Conservation (phyloP, 1,140 invertebrate genomes). For the Solenopsis invicta region DNA sequence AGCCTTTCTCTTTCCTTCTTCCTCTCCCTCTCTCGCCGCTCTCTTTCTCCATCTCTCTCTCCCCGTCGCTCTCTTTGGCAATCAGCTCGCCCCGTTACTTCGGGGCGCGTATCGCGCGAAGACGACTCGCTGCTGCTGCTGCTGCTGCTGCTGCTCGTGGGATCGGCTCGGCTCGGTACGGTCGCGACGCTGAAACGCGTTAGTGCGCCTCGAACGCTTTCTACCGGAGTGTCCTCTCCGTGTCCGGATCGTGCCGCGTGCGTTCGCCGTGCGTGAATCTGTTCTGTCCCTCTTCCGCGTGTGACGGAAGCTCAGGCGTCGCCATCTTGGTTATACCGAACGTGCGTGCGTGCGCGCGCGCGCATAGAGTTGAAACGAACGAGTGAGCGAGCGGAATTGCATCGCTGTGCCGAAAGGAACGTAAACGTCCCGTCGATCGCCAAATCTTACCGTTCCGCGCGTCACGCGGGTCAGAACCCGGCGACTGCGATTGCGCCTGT, state of each 20-base stretch:
- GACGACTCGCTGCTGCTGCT: slow-evolving; percentile 6
- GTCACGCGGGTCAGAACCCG: neutral
- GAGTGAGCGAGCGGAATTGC: neutral
- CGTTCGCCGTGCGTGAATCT: neutral
- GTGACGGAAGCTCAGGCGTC: neutral
- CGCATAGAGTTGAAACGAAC: neutral
- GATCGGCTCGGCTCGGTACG: slow-evolving; percentile 47
- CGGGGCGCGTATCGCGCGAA: slow-evolving; percentile 50
- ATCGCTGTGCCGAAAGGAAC: neutral
- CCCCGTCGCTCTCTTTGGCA: slow-evolving; percentile 40
- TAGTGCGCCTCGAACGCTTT: slow-evolving; percentile 60
- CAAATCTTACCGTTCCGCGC: neutral
- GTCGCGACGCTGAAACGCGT: slow-evolving; percentile 23
- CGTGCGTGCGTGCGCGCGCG: neutral
- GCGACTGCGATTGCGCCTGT: neutral
- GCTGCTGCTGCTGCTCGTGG: slow-evolving; percentile 4
- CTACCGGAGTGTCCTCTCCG: slow-evolving; percentile 44
- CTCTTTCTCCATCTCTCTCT: slow-evolving; percentile 24
- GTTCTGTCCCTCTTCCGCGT: slow-evolving; percentile 13
- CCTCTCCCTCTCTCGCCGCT: slow-evolving; percentile 16
- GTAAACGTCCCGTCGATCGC: neutral
- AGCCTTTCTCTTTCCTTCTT: slow-evolving; percentile 47
- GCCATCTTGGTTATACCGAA: slow-evolving; percentile 25
- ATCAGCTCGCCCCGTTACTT: slow-evolving; percentile 59
- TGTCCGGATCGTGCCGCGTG: neutral